Base-by-base conservation (phyloP, 1,140 invertebrate species). In the Calliphora vicina region DNA sequence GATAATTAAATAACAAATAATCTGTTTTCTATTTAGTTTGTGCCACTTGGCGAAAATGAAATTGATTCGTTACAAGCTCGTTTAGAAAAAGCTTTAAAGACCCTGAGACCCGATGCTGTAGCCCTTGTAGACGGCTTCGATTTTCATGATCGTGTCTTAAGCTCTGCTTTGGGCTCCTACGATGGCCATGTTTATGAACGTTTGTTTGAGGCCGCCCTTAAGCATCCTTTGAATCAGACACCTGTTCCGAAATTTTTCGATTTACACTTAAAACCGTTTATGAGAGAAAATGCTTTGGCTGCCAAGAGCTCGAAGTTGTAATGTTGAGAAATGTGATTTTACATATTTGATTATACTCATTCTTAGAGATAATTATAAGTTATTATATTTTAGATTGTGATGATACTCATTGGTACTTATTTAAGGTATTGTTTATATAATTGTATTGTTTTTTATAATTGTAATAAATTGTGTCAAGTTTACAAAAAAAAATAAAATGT, bases 131-230 rank as follows among this genome's bases (percentile, higher is more conserved):
- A 98, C 89, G 94, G 95, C 4, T 98, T 98, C 86, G 96, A 98
- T 89, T 93, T 67, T 81, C 92, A 93, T 20, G 97, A 99, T 89
- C 93, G 94, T 85, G 93, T 96, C 50, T 90, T 99, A 2, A 91
- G 93, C 42, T 98, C 97, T 5, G 94, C 96, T 1, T 90, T 99
- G 15, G 97, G 97, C 3, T 93, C 95, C n/a, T 97, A 95, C 88
- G 97, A 99, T 91, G 97, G 98, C 10, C 94, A 97, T 83, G 97
- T 98, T 13, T 99, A 99, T 90, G 94, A 97, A 86, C 93, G 96
- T 80, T 91, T 99, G 6, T 97, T 96, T 86, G 93, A 95, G 72
- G 96, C 95, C 88, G 96, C 97, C 0, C 92, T 94, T 86, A 94
- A 95, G 86, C 96, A 95, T 88, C 96, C 97, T 0, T 91, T 98